Conservation (phyloP, 2,888 invertebrate genomes). For the Priocnemis perturbator region DNA sequence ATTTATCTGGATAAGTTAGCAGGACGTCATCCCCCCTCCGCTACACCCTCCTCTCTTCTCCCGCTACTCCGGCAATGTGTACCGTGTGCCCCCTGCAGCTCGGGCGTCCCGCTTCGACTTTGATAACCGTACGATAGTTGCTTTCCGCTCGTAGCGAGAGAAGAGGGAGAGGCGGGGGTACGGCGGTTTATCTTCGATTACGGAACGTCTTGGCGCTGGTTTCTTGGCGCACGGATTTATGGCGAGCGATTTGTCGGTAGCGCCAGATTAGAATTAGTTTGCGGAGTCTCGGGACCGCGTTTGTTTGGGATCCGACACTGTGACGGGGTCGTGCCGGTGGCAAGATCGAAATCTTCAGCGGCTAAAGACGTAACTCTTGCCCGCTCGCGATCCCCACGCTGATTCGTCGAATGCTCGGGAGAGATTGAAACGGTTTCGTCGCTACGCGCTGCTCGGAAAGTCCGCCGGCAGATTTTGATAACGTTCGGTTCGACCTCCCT, state of each 20-base stretch:
- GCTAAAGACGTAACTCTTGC: constrained; percentile 39
- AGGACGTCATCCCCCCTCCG: constrained; percentile 63
- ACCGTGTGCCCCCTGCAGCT: constrained; percentile 42
- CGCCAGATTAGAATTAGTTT: constrained; percentile 75
- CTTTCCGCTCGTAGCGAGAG: constrained; percentile 40
- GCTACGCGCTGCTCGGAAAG: too few relatives aligned
- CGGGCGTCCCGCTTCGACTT: constrained; percentile 59
- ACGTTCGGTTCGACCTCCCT: too few relatives aligned
- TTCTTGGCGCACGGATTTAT: constrained; percentile 71
- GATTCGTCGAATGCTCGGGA: constrained; percentile 31
- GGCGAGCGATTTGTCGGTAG: constrained; percentile 74
- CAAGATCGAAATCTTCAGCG: constrained; percentile 51
- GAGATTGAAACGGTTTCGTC: constrained; percentile 23
- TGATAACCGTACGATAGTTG: constrained; percentile 66
- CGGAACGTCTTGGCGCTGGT: constrained; percentile 71
- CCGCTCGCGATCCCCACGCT: constrained; percentile 33
- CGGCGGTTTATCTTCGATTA: constrained; percentile 74
- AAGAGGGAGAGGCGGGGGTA: constrained; percentile 17
- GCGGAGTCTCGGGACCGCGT: constrained; percentile 58
- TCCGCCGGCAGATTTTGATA: too few relatives aligned
- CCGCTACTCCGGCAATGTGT: constrained; percentile 33
- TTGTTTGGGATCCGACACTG: constrained; percentile 59
- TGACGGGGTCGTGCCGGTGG: constrained; percentile 36
- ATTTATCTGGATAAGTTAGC: constrained; percentile 67
- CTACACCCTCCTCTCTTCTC: constrained; percentile 29